phyloP scores from a whole-genome alignment of 2,888 invertebrate species.

The Salpingus planirostris region DNA sequence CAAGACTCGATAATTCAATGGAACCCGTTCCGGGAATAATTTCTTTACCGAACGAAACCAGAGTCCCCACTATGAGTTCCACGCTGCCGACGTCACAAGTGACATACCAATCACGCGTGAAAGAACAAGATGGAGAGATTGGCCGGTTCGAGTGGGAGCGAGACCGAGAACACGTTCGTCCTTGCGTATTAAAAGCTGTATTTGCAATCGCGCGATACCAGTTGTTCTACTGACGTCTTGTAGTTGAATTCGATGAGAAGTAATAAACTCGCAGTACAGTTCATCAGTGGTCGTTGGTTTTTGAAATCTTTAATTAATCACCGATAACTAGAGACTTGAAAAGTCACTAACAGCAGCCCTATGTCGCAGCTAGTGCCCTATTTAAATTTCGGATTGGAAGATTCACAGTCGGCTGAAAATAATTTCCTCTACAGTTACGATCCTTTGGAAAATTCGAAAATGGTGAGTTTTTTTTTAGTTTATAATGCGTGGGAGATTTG shows the following conservation, averaged over 20 bases:
- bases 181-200: constrained; percentile 27
- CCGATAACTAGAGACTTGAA: no score
- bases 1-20: constrained; percentile 1
- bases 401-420: constrained; percentile 25
- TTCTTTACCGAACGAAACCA: no score
- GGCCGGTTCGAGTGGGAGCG: constrained; percentile 1
- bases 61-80: constrained; percentile 7
- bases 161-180: constrained; percentile 14
- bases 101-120: constrained; percentile 20
- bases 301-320: no score
- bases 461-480: constrained; percentile 28
- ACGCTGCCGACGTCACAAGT: constrained; percentile 20
- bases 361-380: constrained; percentile 59
- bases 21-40: constrained; percentile 21
- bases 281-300: constrained; percentile 1
- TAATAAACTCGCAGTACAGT: background rate
- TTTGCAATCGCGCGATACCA: constrained; percentile 25
- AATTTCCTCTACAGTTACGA: constrained; percentile 30
- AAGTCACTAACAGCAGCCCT: constrained; percentile 39
- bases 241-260: constrained; percentile 3
- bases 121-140: constrained; percentile 12
- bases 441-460: constrained; percentile 24
- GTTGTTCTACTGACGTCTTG: constrained; percentile 17
- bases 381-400: constrained; percentile 37
- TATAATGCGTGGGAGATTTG: no score